Evolutionary conservation across 2,888 invertebrate genomes (phyloP).

Genomic region (Limnephilus marmoratus): DNA sequence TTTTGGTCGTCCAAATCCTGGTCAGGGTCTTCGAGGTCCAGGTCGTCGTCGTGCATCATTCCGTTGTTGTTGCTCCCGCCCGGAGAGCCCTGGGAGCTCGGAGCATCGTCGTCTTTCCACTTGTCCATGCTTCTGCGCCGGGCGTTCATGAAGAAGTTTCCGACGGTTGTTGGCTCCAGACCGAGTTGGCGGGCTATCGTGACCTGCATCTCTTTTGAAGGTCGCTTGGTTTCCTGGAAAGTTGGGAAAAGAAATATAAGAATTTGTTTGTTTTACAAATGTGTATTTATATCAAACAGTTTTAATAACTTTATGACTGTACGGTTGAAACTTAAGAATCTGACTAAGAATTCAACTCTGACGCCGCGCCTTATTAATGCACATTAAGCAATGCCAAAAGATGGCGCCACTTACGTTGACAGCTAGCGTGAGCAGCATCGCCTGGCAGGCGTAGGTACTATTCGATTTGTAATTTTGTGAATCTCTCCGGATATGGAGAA

Average conservation of each 20-base stretch:
- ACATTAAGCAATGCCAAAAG: too few species aligned
- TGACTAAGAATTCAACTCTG: too few species aligned
- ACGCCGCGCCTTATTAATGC: too few species aligned
- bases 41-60: constrained; percentile 72
- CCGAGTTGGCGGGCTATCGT: constrained; percentile 98
- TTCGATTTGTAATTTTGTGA: too few species aligned
- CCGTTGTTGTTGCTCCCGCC: constrained; percentile 72
- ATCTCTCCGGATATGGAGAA: too few species aligned
- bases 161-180: constrained; percentile 97
- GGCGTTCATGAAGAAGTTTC: constrained; percentile 99
- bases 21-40: constrained; percentile 77
- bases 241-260: neutral
- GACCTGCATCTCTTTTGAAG: constrained; percentile 99
- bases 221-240: constrained; percentile 96
- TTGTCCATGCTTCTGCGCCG: constrained; percentile 97
- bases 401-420: too few species aligned
- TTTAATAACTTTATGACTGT: too few species aligned
- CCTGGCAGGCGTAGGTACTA: too few species aligned
- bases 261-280: neutral
- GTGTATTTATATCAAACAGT: too few species aligned
- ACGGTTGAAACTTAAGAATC: too few species aligned
- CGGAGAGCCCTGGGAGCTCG: constrained; percentile 74
- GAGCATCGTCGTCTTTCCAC: constrained; percentile 96
- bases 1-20: constrained; percentile 74
- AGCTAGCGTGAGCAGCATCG: too few species aligned